phyloP scores from a whole-genome alignment of 2,888 invertebrate species.

The Eulithis testata region DNA sequence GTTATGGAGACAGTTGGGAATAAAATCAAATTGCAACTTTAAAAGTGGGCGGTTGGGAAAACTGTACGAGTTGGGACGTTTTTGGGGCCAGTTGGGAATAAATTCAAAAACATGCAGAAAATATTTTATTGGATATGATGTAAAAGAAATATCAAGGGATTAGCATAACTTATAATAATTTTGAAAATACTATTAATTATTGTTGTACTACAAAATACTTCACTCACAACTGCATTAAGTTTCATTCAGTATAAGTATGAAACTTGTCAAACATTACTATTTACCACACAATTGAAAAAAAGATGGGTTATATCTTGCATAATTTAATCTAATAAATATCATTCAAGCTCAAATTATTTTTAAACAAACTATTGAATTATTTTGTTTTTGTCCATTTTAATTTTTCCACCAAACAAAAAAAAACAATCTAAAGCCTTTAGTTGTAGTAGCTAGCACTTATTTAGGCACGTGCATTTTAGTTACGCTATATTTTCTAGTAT shows the following conservation, averaged over 20 bases:
- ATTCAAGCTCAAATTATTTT: constrained; percentile 23
- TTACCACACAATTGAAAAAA: constrained; percentile 49
- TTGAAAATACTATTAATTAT: constrained; percentile 20
- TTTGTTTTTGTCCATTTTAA: constrained; percentile 5
- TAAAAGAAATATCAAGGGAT: constrained; percentile 8
- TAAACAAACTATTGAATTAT: constrained; percentile 20
- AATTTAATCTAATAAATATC: constrained; percentile 32
- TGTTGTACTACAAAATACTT: constrained; percentile 30
- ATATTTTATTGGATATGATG: constrained; percentile 10
- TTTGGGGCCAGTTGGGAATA: background rate
- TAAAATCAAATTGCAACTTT: background rate
- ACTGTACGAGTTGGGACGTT: background rate
- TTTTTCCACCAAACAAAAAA: background rate
- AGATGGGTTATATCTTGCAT: constrained; percentile 18
- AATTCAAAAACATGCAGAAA: no score
- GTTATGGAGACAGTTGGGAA: background rate
- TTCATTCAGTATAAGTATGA: constrained; percentile 44
- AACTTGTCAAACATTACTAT: constrained; percentile 52
- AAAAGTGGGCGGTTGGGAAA: background rate
- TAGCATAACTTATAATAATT: constrained; percentile 14
- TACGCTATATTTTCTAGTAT: background rate
- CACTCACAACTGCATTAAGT: constrained; percentile 44
- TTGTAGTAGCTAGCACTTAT: background rate
- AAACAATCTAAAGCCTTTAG: background rate
- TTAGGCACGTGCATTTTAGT: background rate